These are phyloP conservation scores for Tychaedon coryphoeus DNA, from an alignment of 2,113 vertebrate genomes.

Conservation along the genomic window DNA sequence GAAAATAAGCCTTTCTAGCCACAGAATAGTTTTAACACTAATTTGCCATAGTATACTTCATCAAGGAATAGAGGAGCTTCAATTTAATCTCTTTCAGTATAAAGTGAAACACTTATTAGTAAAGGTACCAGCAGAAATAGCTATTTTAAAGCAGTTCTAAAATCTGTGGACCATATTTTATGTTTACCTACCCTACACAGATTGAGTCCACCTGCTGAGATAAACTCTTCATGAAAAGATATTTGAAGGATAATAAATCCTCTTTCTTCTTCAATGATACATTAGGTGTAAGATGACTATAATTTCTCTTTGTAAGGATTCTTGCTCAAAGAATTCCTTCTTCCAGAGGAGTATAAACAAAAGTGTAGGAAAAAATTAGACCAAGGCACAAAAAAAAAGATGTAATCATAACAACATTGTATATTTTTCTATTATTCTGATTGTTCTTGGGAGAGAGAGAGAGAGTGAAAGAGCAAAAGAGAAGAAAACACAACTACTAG, in stretches of 20 bases:
- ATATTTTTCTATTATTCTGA: constrained; percentile 60
- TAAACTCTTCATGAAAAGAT: constrained; percentile 57
- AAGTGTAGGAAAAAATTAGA: constrained; percentile 43
- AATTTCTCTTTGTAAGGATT: constrained; percentile 70
- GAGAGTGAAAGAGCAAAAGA: constrained; percentile 15
- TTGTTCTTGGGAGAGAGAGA: constrained; percentile 56
- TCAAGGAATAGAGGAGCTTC: constrained; percentile 7
- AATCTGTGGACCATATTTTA: constrained; percentile 47
- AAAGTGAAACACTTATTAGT: constrained; percentile 30
- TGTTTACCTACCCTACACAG: constrained; percentile 42
- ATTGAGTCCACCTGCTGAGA: constrained; percentile 66
- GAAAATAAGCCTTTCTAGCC: neutral
- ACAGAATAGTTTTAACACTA: constrained; percentile 2
- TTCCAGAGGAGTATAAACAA: constrained; percentile 17
- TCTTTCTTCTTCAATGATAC: constrained; percentile 60
- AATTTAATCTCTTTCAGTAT: constrained; percentile 24
- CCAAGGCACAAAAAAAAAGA: constrained; percentile 22
- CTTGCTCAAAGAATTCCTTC: constrained; percentile 59
- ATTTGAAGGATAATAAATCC: constrained; percentile 70
- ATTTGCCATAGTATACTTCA: neutral
- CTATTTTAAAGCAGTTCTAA: constrained; percentile 41
- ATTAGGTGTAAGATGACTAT: constrained; percentile 73
- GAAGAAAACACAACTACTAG: constrained; percentile 34
- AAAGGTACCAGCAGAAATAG: constrained; percentile 3
- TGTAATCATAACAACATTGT: constrained; percentile 32